phyloP scores from a whole-genome alignment of 1,140 invertebrate species.

The Apis florea region DNA sequence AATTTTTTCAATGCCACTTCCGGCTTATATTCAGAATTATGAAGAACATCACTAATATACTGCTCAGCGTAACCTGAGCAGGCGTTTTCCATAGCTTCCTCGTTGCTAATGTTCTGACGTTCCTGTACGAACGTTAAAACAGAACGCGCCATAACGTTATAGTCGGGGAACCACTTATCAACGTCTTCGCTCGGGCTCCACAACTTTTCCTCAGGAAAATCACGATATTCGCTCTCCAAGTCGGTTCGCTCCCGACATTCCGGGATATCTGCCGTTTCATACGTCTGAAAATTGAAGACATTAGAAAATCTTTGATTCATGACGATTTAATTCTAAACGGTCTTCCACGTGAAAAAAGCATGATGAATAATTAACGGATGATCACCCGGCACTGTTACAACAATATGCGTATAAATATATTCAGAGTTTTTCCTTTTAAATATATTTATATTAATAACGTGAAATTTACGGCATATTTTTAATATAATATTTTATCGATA shows the following conservation, averaged over 20 bases:
- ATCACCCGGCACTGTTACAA: too few relatives aligned
- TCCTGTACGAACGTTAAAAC: neutral
- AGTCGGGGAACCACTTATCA: neutral
- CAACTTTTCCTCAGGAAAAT: conserved; percentile 21
- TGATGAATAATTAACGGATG: neutral
- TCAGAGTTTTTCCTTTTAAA: too few relatives aligned
- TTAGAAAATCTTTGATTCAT: neutral
- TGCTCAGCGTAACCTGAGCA: conserved; percentile 4
- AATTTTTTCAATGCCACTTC: neutral
- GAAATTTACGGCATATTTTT: too few relatives aligned
- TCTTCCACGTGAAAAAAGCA: neutral
- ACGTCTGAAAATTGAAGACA: neutral
- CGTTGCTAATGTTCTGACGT: neutral
- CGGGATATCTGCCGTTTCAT: neutral
- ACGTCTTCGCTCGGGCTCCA: conserved; percentile 16
- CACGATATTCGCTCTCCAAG: conserved; percentile 4
- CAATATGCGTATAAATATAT: neutral
- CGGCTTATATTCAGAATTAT: neutral
- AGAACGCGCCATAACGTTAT: neutral
- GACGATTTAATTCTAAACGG: neutral
- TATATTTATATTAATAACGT: too few relatives aligned
- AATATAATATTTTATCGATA: too few relatives aligned
- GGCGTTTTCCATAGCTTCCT: conserved; percentile 11
- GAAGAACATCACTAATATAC: conserved; percentile 13
- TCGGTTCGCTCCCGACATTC: neutral